A percentile compares a stretch with the other conserved stretches of the same genome.
Evolutionary conservation across 2,888 invertebrate species (phyloP).

Genomic region (Zele albiditarsus): DNA sequence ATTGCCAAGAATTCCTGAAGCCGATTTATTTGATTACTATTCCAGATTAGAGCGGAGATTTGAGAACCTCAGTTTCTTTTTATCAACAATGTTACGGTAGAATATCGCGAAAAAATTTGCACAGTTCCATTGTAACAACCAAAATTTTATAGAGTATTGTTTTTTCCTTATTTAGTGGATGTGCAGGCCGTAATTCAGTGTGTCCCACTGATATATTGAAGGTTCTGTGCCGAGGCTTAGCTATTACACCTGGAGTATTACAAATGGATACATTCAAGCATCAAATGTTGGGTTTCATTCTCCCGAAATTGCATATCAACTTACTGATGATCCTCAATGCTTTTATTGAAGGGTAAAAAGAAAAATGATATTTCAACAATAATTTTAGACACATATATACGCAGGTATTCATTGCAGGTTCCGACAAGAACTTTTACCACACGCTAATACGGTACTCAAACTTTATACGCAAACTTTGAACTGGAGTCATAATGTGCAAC

Average conservation of each 20-base stretch:
- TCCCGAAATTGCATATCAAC: slow-evolving; percentile 61
- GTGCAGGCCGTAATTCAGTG: slow-evolving; percentile 59
- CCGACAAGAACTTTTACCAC: slow-evolving; percentile 61
- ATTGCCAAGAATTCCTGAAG: slow-evolving; percentile 58
- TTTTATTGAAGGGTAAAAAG: slow-evolving; percentile 62
- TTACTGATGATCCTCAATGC: slow-evolving; percentile 61
- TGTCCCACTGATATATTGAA: slow-evolving; percentile 60
- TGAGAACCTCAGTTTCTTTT: slow-evolving; percentile 62
- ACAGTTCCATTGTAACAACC: slow-evolving; percentile 1
- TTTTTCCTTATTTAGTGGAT: slow-evolving; percentile 54
- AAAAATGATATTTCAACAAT: slow-evolving; percentile 8
- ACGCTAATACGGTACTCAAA: slow-evolving; percentile 60
- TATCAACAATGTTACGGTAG: slow-evolving; percentile 62
- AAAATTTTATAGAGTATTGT: neutral
- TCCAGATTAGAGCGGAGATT: slow-evolving; percentile 60
- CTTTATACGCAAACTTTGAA: slow-evolving; percentile 62
- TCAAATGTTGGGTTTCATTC: slow-evolving; percentile 60
- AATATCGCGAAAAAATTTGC: neutral
- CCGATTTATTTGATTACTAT: slow-evolving; percentile 62
- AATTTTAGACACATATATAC: slow-evolving; percentile 1
- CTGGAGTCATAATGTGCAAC: slow-evolving; percentile 58
- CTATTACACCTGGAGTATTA: slow-evolving; percentile 61
- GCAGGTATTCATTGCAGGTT: slow-evolving; percentile 55
- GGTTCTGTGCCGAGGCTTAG: slow-evolving; percentile 62
- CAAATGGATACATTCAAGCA: slow-evolving; percentile 55